Evolutionary conservation across 1,140 invertebrate species (phyloP).

Genomic region (Cherax quadricarinatus): DNA sequence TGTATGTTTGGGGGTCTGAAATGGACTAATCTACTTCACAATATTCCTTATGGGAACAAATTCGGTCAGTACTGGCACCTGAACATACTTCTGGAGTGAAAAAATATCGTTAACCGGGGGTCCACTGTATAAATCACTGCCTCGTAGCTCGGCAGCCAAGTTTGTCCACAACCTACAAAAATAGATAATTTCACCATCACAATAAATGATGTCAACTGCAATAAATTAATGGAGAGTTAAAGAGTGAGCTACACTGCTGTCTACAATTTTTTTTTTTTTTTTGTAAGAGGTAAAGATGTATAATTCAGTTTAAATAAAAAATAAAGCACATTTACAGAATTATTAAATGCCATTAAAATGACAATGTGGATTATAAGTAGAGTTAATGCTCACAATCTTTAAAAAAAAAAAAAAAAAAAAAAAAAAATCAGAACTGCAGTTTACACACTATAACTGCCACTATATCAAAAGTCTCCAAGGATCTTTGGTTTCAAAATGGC

Average conservation of each 20-base stretch:
- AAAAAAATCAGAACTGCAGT: neutral
- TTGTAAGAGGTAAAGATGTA: neutral
- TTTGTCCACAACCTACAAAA: slow-evolving; percentile 18
- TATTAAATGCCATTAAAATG: neutral
- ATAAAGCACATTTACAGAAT: neutral
- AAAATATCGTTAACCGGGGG: too few relatives aligned
- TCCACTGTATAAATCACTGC: neutral
- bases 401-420: too few relatives aligned
- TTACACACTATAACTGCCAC: neutral
- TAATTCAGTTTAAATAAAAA: neutral
- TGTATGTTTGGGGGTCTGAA: too few relatives aligned
- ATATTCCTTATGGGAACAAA: too few relatives aligned
- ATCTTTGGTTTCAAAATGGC: slow-evolving; percentile 8
- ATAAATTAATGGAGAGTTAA: slow-evolving; percentile 1
- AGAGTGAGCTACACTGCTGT: slow-evolving; percentile 22
- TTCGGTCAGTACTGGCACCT: too few relatives aligned
- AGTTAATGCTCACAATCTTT: neutral
- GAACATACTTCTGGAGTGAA: too few relatives aligned
- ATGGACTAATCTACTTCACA: too few relatives aligned
- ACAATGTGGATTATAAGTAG: neutral
- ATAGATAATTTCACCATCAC: slow-evolving; percentile 24
- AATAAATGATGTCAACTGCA: neutral
- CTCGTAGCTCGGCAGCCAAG: neutral
- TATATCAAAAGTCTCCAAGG: neutral
- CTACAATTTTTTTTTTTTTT: neutral